A percentile compares a stretch with the other conserved stretches of the same genome.
These are phyloP conservation scores for Passer montanus DNA, from an alignment of 2,113 vertebrate genomes.

Conservation along the genomic window DNA sequence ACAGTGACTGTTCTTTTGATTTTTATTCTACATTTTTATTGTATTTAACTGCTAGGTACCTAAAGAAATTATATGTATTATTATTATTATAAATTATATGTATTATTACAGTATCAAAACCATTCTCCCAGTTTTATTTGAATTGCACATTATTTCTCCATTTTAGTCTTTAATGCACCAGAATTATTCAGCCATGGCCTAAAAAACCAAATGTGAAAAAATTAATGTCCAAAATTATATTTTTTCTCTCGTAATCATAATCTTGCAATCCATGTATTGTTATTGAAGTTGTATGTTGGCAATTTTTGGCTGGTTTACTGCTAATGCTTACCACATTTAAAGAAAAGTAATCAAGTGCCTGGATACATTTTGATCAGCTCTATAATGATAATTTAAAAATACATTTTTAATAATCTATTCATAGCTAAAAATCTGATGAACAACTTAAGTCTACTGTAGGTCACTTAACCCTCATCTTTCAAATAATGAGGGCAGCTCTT, in stretches of 20 bases:
- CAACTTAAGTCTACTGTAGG: neutral
- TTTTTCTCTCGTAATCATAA: neutral
- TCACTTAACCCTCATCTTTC: neutral
- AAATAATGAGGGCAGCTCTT: constrained; percentile 33
- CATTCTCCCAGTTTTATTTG: neutral
- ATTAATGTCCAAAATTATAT: neutral
- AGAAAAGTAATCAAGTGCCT: neutral
- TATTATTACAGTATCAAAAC: neutral
- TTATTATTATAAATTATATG: neutral
- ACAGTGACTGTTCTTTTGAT: neutral
- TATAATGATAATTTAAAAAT: neutral
- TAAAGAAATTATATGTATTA: neutral
- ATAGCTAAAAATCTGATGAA: neutral
- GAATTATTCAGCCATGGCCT: neutral
- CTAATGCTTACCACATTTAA: neutral
- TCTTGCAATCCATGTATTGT: neutral
- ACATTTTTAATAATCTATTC: neutral
- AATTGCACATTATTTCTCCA: neutral
- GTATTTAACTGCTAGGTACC: neutral
- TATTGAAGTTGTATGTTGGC: neutral
- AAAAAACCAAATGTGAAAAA: neutral
- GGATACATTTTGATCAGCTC: neutral
- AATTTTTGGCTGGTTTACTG: neutral
- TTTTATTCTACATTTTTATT: neutral
- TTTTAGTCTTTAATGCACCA: neutral